Evolutionary conservation across 1,140 invertebrate species (phyloP).

Genomic region (Zophobas morio): DNA sequence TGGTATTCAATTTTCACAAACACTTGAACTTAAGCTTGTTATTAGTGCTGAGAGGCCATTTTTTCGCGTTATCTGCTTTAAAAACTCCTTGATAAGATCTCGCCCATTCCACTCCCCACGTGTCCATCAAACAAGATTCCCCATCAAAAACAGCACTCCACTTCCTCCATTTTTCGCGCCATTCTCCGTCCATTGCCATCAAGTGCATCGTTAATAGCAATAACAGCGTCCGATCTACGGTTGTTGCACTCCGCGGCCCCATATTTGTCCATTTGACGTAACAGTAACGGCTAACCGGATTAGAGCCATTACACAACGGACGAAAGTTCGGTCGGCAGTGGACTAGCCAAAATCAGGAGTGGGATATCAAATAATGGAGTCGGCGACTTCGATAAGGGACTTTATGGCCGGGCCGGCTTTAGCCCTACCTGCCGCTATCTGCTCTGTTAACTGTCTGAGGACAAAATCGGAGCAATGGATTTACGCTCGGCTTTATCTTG

Average conservation of each 20-base stretch:
- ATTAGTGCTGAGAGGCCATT: no score
- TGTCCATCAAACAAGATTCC: no score
- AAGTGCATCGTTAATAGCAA: constrained; percentile 14
- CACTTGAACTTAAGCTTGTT: no score
- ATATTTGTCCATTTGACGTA: neutral
- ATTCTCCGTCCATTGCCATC: neutral
- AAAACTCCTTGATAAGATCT: no score
- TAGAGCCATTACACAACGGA: neutral
- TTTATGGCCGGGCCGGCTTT: constrained; percentile 10
- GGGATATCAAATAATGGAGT: constrained; percentile 22
- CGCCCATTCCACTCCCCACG: no score
- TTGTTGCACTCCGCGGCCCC: constrained; percentile 35
- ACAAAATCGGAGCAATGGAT: constrained; percentile 18
- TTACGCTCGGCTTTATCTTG: constrained; percentile 23
- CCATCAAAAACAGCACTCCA: neutral
- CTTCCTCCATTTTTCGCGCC: neutral
- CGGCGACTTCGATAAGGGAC: constrained; percentile 26
- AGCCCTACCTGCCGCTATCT: constrained; percentile 30
- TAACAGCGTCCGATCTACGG: constrained; percentile 20
- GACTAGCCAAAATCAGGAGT: constrained; percentile 12
- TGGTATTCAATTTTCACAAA: no score
- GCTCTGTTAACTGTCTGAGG: constrained; percentile 15
- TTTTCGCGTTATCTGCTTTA: no score
- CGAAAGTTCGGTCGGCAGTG: neutral
- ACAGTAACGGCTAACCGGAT: neutral